Percentiles rank a stretch among this genome's conserved stretches.
Evolutionary conservation across 2,113 vertebrate genomes (phyloP).

Genomic region (Dromas ardeola): DNA sequence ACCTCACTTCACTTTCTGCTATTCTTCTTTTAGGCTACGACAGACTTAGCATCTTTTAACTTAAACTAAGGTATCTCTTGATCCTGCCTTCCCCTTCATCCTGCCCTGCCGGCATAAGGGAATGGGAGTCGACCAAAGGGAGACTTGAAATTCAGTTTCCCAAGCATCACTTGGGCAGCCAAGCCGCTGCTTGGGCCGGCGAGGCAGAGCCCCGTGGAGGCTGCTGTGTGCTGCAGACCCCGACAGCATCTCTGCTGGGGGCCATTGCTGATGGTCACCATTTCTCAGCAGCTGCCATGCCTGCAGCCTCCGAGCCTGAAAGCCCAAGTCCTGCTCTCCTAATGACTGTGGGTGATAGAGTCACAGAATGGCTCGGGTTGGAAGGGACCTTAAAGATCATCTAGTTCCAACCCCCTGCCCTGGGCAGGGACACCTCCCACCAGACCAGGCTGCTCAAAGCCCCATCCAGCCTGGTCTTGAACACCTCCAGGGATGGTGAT

Average conservation of each 20-base stretch:
- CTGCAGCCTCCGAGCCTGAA: background rate
- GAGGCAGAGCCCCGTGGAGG: background rate
- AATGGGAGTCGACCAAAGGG: background rate
- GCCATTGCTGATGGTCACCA: rapidly evolving
- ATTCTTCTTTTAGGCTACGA: background rate
- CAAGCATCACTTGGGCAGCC: rapidly evolving
- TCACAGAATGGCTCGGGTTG: too few relatives aligned
- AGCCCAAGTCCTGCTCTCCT: rapidly evolving
- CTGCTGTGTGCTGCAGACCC: background rate
- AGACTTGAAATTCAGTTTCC: background rate
- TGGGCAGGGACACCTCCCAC: too few relatives aligned
- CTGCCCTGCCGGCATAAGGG: background rate
- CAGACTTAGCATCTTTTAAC: background rate
- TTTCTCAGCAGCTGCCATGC: background rate
- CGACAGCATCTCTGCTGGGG: background rate
- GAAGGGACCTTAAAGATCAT: too few relatives aligned
- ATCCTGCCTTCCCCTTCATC: background rate
- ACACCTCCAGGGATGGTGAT: too few relatives aligned
- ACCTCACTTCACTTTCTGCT: background rate
- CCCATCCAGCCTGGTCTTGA: too few relatives aligned
- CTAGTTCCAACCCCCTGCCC: too few relatives aligned
- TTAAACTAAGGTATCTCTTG: background rate
- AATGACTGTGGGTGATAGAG: background rate
- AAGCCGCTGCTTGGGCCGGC: background rate
- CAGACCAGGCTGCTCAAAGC: too few relatives aligned